Percentiles rank a stretch among this genome's conserved stretches.
Conservation (phyloP, 2,888 invertebrate species). For the Brachyptera putata region DNA sequence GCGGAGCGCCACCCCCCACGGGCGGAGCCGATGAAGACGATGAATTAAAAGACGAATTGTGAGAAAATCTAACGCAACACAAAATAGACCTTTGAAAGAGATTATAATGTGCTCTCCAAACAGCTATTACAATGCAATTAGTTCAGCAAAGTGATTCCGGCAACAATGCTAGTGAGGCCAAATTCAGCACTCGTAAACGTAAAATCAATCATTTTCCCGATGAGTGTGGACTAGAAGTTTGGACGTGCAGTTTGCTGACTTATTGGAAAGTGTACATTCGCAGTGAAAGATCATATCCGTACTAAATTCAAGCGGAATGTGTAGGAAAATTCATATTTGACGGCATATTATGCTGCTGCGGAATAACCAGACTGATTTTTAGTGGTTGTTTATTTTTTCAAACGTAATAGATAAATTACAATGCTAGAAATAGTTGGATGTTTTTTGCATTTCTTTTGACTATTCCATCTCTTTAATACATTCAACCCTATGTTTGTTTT, state of each 20-base stretch:
- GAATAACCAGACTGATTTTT: background rate
- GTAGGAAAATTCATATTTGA: background rate
- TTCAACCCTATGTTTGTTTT: background rate
- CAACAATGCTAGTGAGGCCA: background rate
- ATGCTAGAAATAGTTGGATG: background rate
- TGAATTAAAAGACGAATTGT: conserved; percentile 83
- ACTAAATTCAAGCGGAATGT: background rate
- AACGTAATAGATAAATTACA: background rate
- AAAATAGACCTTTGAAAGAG: background rate
- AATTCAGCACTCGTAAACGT: background rate
- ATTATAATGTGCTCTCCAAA: no score
- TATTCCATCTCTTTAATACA: background rate
- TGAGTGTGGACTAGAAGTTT: background rate
- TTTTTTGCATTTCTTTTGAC: background rate
- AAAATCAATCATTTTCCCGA: background rate
- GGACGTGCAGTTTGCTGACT: background rate
- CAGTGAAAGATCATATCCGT: background rate
- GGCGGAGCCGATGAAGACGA: conserved; percentile 66
- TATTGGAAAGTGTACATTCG: background rate
- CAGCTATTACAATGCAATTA: background rate
- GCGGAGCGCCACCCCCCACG: conserved; percentile 67
- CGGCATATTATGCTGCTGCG: no score
- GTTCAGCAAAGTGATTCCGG: background rate
- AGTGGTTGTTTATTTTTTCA: no score
- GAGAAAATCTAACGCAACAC: conserved; percentile 37